These are phyloP conservation scores for Channa striata DNA, from an alignment of 2,797 vertebrate genomes.

Conservation along the genomic window DNA sequence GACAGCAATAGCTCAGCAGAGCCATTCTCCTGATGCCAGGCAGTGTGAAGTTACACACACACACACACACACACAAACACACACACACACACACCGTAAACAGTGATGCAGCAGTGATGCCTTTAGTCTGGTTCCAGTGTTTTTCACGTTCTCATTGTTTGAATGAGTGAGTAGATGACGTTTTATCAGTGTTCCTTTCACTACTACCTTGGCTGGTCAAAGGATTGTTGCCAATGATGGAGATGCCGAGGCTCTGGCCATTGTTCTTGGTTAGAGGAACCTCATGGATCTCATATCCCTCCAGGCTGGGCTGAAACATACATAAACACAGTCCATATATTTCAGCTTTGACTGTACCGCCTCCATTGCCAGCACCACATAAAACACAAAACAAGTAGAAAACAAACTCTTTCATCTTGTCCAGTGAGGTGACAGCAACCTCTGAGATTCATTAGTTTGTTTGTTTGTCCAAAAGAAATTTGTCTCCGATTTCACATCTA, in stretches of 20 bases:
- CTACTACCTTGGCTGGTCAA: constrained; percentile 83
- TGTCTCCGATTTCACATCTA: too few relatives aligned
- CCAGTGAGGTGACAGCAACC: neutral
- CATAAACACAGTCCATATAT: neutral
- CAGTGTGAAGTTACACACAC: too few relatives aligned
- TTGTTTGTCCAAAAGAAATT: too few relatives aligned
- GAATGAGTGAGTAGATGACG: neutral
- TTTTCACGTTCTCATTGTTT: neutral
- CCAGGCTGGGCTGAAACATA: constrained; percentile 79
- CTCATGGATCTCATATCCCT: constrained; percentile 89
- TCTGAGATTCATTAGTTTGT: neutral
- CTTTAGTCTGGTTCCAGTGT: neutral
- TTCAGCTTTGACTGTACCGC: neutral
- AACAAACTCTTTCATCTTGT: neutral
- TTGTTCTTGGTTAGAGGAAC: constrained; percentile 90
- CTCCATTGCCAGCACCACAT: neutral
- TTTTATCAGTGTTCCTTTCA: neutral
- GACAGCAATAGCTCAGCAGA: too few relatives aligned
- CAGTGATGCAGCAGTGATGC: too few relatives aligned
- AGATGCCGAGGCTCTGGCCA: constrained; percentile 95
- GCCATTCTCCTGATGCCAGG: too few relatives aligned
- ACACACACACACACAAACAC: too few relatives aligned
- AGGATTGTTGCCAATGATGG: constrained; percentile 92
- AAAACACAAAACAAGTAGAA: neutral
- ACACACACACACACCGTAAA: too few relatives aligned